Conservation (phyloP, 2,113 vertebrate species). For the Sebastes fasciatus region DNA sequence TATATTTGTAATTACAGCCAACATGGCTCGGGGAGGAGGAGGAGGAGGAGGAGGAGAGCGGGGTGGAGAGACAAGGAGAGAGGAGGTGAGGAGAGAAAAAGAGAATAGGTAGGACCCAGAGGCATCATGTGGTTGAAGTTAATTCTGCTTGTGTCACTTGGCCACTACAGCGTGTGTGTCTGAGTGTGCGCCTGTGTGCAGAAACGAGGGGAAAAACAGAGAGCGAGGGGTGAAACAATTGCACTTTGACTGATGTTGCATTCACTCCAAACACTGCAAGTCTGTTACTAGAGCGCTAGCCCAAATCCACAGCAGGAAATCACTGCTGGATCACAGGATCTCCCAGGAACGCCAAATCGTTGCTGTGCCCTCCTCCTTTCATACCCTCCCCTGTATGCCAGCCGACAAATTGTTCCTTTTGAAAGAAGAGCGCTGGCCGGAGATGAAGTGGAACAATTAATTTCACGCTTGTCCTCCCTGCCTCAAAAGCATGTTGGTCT, state of each 20-base stretch:
- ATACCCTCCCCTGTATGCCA: constrained; percentile 70
- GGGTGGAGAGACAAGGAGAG: constrained; percentile 21
- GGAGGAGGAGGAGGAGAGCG: constrained; percentile 15
- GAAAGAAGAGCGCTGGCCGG: constrained; percentile 89
- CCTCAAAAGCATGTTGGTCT: constrained; percentile 92
- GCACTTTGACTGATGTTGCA: constrained; percentile 36
- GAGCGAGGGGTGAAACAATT: background rate
- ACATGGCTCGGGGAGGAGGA: constrained; percentile 26
- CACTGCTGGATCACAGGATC: constrained; percentile 63
- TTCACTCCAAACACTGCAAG: constrained; percentile 20
- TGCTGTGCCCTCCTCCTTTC: constrained; percentile 67
- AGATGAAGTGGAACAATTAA: constrained; percentile 99
- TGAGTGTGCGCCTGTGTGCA: background rate
- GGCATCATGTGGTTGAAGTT: constrained; percentile 46
- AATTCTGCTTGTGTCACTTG: constrained; percentile 55
- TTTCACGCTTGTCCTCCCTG: constrained; percentile 97
- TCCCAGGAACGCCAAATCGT: constrained; percentile 62
- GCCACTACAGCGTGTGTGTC: constrained; percentile 14
- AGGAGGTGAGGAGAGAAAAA: constrained; percentile 25
- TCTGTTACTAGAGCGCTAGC: constrained; percentile 22
- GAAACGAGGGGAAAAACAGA: background rate
- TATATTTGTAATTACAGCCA: constrained; percentile 73
- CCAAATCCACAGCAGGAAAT: constrained; percentile 59
- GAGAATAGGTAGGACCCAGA: constrained; percentile 30
- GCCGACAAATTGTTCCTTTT: constrained; percentile 91